Conservation (phyloP, 2,888 invertebrate genomes). For the Beris chalybata region DNA sequence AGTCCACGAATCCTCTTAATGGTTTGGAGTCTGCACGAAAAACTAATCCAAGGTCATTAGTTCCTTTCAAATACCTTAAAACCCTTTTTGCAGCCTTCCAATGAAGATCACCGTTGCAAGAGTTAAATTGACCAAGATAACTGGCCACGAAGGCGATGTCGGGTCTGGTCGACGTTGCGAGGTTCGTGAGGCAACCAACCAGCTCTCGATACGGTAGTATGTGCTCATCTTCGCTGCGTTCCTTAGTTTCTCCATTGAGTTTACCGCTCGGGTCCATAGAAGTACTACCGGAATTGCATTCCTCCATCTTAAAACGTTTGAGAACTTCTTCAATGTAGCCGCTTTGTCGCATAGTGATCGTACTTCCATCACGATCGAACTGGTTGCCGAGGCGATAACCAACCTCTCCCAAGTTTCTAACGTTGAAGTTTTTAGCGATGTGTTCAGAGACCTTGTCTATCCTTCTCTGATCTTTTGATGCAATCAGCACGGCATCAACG, state of each 20-base stretch:
- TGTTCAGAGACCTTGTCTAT: not conserved
- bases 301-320: not conserved
- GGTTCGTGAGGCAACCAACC: conserved; percentile 31
- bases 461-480: not conserved
- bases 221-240: not conserved
- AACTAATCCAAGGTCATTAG: conserved; percentile 40
- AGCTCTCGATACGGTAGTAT: conserved; percentile 33
- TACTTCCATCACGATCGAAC: not conserved
- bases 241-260: not conserved
- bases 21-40: conserved; percentile 33
- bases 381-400: conserved; percentile 3
- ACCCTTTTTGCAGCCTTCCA: conserved; percentile 46
- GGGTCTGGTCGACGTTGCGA: conserved; percentile 18
- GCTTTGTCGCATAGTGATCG: conserved; percentile 2
- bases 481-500: not conserved
- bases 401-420: conserved; percentile 7
- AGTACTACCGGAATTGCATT: not conserved
- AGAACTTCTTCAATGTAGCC: not conserved
- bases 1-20: conserved; percentile 43
- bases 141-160: conserved; percentile 37
- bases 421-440: not conserved
- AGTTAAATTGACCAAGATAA: conserved; percentile 39
- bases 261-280: not conserved
- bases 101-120: conserved; percentile 37
- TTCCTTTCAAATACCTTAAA: conserved; percentile 45